These are phyloP conservation scores for Erithacus rubecula DNA, from an alignment of 2,797 vertebrate species.

Conservation along the genomic window DNA sequence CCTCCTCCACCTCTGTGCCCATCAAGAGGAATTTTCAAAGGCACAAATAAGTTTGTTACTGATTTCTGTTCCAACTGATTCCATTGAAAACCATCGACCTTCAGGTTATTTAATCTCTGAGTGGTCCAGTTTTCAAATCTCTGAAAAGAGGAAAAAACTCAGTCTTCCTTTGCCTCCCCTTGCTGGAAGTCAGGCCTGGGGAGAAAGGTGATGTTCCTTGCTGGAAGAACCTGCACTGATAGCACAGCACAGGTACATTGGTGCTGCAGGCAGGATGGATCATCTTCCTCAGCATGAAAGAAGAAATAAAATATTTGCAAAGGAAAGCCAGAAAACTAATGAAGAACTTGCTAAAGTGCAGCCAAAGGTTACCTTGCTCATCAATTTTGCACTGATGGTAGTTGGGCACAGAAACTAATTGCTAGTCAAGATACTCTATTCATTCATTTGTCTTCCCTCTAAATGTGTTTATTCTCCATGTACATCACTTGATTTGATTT, in stretches of 20 bases:
- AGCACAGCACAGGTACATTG: background rate
- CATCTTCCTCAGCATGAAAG: background rate
- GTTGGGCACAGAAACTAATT: conserved; percentile 64
- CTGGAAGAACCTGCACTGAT: background rate
- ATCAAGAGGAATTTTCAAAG: background rate
- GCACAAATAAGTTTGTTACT: conserved; percentile 3
- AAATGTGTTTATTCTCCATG: conserved; percentile 68
- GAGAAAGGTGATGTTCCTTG: background rate
- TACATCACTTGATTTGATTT: conserved; percentile 73
- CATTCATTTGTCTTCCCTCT: conserved; percentile 63
- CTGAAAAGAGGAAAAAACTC: background rate
- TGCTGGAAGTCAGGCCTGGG: background rate
- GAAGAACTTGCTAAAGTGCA: conserved; percentile 63
- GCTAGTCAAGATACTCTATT: conserved; percentile 58
- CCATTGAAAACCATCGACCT: background rate
- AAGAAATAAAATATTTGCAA: conserved; percentile 57
- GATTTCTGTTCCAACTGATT: conserved; percentile 20
- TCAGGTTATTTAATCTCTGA: conserved; percentile 24
- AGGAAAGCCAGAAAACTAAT: conserved; percentile 59
- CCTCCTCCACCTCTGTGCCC: background rate
- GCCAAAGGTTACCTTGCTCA: conserved; percentile 64
- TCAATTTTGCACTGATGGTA: conserved; percentile 58
- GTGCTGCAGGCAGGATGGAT: background rate
- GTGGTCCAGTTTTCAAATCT: background rate
- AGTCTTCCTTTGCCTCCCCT: background rate